Conservation (phyloP, 1,140 invertebrate species). For the Drosophila grimshawi region DNA sequence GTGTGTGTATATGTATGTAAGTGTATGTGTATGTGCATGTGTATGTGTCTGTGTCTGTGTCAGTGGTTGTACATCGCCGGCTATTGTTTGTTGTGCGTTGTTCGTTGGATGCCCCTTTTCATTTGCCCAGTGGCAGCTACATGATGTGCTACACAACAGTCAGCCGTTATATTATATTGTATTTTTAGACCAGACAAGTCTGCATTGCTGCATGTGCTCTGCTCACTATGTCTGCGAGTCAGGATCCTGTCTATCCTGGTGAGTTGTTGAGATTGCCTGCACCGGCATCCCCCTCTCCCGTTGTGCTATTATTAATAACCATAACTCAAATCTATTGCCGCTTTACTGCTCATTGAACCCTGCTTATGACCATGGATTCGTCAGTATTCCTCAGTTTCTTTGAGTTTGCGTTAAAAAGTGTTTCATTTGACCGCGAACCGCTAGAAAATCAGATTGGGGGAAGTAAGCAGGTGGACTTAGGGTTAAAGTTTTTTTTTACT, state of each 20-base stretch:
- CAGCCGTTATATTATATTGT: constrained; percentile 73
- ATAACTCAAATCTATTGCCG: constrained; percentile 82
- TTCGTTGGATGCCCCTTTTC: constrained; percentile 39
- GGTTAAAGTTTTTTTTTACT: too few species aligned
- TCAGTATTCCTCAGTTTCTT: constrained; percentile 37
- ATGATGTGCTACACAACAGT: constrained; percentile 32
- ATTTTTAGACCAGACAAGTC: constrained; percentile 74
- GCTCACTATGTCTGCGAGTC: constrained; percentile 23
- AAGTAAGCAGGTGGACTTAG: too few species aligned
- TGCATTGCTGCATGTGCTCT: constrained; percentile 75
- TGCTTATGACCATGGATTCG: constrained; percentile 68
- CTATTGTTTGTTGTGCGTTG: constrained; percentile 52
- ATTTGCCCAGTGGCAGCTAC: constrained; percentile 23
- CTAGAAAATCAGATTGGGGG: constrained; percentile 26
- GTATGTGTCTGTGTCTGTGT: too few species aligned
- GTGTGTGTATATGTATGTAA: constrained; percentile 25
- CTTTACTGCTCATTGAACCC: constrained; percentile 81
- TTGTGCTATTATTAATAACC: constrained; percentile 77
- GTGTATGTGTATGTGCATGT: not conserved
- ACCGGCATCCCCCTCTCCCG: not conserved
- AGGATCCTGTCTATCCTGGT: not conserved
- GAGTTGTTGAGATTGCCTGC: constrained; percentile 1
- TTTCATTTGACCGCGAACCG: constrained; percentile 56
- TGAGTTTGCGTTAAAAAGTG: constrained; percentile 37
- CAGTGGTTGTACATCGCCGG: constrained; percentile 54